phyloP scores from a whole-genome alignment of 2,888 invertebrate genomes.

The Hirtodrosophila cameraria region DNA sequence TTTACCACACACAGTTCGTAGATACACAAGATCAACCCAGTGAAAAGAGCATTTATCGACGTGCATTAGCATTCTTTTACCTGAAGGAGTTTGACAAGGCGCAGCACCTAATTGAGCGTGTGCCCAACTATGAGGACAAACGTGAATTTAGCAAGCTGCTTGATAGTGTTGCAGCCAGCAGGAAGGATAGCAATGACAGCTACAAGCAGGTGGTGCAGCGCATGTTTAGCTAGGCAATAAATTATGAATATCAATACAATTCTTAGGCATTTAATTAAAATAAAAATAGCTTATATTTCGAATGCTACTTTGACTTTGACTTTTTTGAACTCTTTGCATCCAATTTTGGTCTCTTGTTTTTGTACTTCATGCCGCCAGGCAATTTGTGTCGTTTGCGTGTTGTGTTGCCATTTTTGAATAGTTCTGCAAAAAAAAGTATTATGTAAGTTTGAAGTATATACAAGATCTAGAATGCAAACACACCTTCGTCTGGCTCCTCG shows the following conservation, averaged over 20 bases:
- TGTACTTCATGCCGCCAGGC: constrained; percentile 72
- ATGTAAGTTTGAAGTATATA: neutral
- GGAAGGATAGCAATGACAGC: constrained; percentile 87
- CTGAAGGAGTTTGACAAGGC: constrained; percentile 89
- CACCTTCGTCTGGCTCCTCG: constrained; percentile 92
- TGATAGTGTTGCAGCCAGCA: constrained; percentile 85
- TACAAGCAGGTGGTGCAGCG: constrained; percentile 85
- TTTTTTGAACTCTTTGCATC: constrained; percentile 26
- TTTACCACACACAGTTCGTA: constrained; percentile 86
- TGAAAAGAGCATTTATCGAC: constrained; percentile 85
- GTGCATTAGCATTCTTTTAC: constrained; percentile 85
- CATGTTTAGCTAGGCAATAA: constrained; percentile 84
- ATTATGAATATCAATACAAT: constrained; percentile 4
- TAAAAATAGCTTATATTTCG: constrained; percentile 45
- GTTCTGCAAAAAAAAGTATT: constrained; percentile 57
- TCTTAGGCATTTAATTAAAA: constrained; percentile 45
- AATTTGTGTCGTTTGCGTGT: constrained; percentile 70
- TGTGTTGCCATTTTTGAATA: constrained; percentile 71
- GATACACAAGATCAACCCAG: constrained; percentile 76
- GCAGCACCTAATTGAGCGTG: constrained; percentile 85
- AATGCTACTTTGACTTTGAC: constrained; percentile 45
- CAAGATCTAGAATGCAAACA: neutral
- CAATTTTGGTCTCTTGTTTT: constrained; percentile 68
- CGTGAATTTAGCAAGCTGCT: constrained; percentile 88
- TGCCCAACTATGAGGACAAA: constrained; percentile 86